Conservation (phyloP, 2,888 invertebrate species). For the Drosophila eohydei region DNA sequence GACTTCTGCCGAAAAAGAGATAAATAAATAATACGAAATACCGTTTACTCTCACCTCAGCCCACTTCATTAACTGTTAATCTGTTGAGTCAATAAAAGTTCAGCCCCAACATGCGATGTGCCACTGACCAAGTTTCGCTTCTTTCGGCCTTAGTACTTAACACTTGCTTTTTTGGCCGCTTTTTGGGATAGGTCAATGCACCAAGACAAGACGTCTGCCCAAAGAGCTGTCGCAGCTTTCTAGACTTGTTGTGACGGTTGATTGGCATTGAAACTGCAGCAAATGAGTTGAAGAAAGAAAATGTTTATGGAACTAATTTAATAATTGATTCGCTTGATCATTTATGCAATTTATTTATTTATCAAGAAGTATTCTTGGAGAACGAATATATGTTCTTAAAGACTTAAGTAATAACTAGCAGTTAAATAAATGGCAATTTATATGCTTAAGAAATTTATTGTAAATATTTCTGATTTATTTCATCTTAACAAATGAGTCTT, state of each 20-base stretch:
- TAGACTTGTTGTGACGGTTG: neutral
- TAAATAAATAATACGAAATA: conserved; percentile 31
- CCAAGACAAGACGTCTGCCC: conserved; percentile 3
- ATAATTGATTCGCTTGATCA: no score
- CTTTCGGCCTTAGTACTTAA: conserved; percentile 49
- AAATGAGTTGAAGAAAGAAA: neutral
- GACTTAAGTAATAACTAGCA: no score
- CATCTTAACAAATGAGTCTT: no score
- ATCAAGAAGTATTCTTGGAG: no score
- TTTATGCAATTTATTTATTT: no score
- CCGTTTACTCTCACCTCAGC: conserved; percentile 22
- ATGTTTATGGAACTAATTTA: neutral
- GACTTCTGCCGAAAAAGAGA: conserved; percentile 16
- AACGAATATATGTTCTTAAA: no score
- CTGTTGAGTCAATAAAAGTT: conserved; percentile 66
- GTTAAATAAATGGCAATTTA: no score
- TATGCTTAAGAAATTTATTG: no score
- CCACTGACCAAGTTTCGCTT: conserved; percentile 72
- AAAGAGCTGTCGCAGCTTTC: neutral
- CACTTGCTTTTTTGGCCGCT: conserved; percentile 38
- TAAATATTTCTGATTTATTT: no score
- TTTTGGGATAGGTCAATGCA: conserved; percentile 76
- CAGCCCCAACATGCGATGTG: conserved; percentile 43
- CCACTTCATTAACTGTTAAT: conserved; percentile 68
- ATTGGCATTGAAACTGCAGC: neutral